A percentile compares a stretch with the other conserved stretches of the same genome.
Evolutionary conservation across 2,113 vertebrate genomes (phyloP).

Genomic region (Sus scrofa): DNA sequence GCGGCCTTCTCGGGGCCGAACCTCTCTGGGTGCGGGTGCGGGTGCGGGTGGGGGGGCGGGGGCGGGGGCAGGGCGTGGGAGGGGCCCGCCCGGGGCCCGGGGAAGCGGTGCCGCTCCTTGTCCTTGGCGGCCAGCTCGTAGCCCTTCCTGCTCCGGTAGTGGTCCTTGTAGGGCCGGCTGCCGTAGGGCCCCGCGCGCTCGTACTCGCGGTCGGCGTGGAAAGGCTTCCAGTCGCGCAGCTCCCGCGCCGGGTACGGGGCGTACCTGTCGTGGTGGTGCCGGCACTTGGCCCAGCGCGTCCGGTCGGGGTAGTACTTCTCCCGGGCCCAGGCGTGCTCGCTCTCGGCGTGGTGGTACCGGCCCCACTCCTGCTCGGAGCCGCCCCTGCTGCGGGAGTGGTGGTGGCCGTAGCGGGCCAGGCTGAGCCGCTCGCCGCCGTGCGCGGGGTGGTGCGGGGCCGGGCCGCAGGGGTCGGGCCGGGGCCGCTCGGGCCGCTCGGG

Average conservation of each 20-base stretch:
- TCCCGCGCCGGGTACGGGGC: constrained; percentile 84
- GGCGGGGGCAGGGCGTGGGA: constrained; percentile 58
- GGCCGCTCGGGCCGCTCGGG: too few species aligned
- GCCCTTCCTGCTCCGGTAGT: constrained; percentile 80
- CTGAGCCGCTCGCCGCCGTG: constrained; percentile 43
- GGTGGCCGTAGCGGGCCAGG: constrained; percentile 85
- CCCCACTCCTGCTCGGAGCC: constrained; percentile 84
- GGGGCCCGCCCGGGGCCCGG: constrained; percentile 73
- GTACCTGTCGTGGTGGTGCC: constrained; percentile 85
- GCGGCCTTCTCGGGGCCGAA: constrained; percentile 58
- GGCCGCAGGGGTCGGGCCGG: constrained; percentile 62
- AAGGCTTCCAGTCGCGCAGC: constrained; percentile 83
- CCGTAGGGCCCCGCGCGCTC: constrained; percentile 75
- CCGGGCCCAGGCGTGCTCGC: constrained; percentile 87
- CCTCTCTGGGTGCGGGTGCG: background rate
- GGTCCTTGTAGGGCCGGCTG: constrained; percentile 83
- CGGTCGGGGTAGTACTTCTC: constrained; percentile 87
- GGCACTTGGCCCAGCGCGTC: constrained; percentile 85
- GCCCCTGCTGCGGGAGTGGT: constrained; percentile 83
- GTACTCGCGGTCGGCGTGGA: constrained; percentile 79
- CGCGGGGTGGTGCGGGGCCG: constrained; percentile 73
- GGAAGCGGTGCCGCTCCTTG: constrained; percentile 77
- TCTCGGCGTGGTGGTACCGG: constrained; percentile 85
- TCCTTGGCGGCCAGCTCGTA: constrained; percentile 69
- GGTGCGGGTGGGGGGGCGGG: too few species aligned